Conservation (phyloP, 2,113 vertebrate species). For the Nothocercus nigrocapillus region DNA sequence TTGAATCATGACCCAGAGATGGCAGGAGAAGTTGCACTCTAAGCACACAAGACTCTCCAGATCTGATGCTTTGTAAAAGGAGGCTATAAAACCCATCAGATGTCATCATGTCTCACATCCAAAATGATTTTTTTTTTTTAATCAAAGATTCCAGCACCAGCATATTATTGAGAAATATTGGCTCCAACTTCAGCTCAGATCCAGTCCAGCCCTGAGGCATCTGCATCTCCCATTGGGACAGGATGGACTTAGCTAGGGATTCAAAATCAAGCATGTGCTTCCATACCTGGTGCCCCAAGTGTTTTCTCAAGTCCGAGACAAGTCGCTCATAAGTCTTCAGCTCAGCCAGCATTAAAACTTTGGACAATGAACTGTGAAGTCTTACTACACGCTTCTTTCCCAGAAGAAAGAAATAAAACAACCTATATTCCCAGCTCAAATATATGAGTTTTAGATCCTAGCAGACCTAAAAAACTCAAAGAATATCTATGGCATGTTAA, state of each 20-base stretch:
- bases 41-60: neutral
- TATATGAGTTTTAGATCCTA: neutral
- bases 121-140: neutral
- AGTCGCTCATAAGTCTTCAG: neutral
- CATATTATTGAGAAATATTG: fast-evolving
- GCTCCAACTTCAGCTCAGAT: fast-evolving
- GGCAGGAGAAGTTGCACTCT: neutral
- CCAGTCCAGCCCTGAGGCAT: neutral
- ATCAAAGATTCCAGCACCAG: neutral
- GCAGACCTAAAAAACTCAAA: neutral
- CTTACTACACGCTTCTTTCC: neutral
- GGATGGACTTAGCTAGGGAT: neutral
- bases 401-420: neutral
- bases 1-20: neutral
- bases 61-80: neutral
- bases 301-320: neutral
- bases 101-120: neutral
- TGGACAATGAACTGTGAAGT: neutral
- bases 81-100: neutral
- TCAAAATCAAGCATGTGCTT: neutral
- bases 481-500: neutral
- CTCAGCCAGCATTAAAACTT: neutral
- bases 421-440: neutral
- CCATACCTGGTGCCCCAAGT: neutral
- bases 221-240: fast-evolving